These are phyloP conservation scores for Antennarius striatus DNA, from an alignment of 2,113 vertebrate species.

Conservation along the genomic window DNA sequence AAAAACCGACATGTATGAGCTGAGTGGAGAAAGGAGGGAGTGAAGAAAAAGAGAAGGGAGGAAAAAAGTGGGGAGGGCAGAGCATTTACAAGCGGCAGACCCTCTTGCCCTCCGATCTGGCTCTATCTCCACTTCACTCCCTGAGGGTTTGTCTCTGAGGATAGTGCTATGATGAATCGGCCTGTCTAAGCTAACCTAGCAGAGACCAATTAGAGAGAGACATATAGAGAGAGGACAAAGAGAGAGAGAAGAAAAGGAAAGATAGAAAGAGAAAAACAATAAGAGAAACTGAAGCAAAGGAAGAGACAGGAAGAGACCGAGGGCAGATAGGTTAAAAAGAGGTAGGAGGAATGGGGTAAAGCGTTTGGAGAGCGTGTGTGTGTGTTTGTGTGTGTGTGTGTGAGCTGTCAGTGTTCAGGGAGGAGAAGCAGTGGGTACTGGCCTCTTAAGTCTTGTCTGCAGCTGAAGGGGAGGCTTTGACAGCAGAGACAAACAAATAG, in stretches of 20 bases:
- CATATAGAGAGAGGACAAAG: conserved; percentile 64
- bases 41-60: conserved; percentile 23
- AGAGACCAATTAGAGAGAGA: conserved; percentile 97
- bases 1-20: conserved; percentile 72
- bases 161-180: conserved; percentile 99
- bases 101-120: conserved; percentile 79
- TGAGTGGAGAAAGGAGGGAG: conserved; percentile 32
- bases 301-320: conserved; percentile 18
- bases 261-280: conserved; percentile 41
- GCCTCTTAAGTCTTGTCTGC: conserved; percentile 67
- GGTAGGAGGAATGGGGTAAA: conserved; percentile 39
- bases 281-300: conserved; percentile 41
- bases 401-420: conserved; percentile 70
- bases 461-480: conserved; percentile 63
- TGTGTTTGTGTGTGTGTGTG: conserved; percentile 42
- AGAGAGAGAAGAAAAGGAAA: conserved; percentile 37
- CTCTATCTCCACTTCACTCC: conserved; percentile 84
- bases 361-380: conserved; percentile 48
- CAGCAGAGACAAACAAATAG: conserved; percentile 74
- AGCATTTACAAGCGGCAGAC: conserved; percentile 80
- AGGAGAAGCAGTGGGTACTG: conserved; percentile 66
- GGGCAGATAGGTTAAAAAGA: conserved; percentile 56
- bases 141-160: conserved; percentile 93
- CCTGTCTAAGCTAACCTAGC: conserved; percentile 99
- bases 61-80: conserved; percentile 54